phyloP scores from a whole-genome alignment of 2,888 invertebrate species.

The Thecophora atra region DNA sequence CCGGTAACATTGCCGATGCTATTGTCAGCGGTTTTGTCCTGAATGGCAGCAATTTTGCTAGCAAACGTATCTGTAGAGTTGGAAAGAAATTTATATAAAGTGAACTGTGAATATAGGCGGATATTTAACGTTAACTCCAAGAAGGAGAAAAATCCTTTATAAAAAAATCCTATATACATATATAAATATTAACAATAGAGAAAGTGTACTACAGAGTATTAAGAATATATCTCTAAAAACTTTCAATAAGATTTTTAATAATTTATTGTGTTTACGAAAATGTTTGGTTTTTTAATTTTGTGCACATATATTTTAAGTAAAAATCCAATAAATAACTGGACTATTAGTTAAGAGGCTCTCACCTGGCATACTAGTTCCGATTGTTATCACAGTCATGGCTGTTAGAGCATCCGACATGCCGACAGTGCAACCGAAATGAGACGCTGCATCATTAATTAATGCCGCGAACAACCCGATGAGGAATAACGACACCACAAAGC shows the following conservation, averaged over 20 bases:
- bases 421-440: constrained; percentile 96
- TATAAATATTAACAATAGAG: too few relatives aligned
- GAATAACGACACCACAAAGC: constrained; percentile 91
- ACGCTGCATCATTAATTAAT: constrained; percentile 95
- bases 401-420: constrained; percentile 97
- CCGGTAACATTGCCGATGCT: constrained; percentile 98
- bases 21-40: constrained; percentile 97
- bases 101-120: too few relatives aligned
- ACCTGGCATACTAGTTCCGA: constrained; percentile 99
- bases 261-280: too few relatives aligned
- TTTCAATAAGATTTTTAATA: too few relatives aligned
- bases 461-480: constrained; percentile 96
- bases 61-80: constrained; percentile 91
- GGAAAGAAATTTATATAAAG: neutral
- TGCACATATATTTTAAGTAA: too few relatives aligned
- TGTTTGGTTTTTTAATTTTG: too few relatives aligned
- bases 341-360: constrained; percentile 47
- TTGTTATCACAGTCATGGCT: constrained; percentile 96
- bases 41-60: constrained; percentile 97
- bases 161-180: too few relatives aligned
- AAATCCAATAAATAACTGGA: too few relatives aligned
- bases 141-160: too few relatives aligned
- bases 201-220: too few relatives aligned
- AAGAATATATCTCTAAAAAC: too few relatives aligned
- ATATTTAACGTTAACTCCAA: too few relatives aligned